Percentiles rank a stretch among this genome's conserved stretches.
Evolutionary conservation across 2,113 vertebrate genomes (phyloP).

Genomic region (Laticauda colubrina): DNA sequence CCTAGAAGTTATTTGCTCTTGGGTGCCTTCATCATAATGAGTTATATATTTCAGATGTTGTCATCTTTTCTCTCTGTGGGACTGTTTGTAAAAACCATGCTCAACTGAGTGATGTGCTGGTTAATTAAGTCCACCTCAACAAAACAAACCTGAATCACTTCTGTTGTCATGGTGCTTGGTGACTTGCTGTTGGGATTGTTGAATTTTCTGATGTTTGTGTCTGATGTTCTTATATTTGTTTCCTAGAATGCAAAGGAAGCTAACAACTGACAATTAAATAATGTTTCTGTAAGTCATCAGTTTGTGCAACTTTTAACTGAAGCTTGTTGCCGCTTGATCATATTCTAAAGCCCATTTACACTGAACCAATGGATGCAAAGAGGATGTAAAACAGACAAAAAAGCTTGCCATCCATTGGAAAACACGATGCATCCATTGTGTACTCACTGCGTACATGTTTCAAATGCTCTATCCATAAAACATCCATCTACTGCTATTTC

Average conservation of each 20-base stretch:
- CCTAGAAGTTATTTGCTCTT: background rate
- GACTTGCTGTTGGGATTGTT: background rate
- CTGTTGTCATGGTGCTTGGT: background rate
- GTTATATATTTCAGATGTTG: background rate
- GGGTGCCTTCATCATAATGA: background rate
- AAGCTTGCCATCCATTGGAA: too few species aligned
- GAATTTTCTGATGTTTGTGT: background rate
- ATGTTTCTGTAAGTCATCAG: background rate
- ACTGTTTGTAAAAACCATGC: background rate
- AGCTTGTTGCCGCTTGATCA: too few species aligned
- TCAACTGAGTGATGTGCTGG: background rate
- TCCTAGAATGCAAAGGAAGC: background rate
- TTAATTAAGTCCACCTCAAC: background rate
- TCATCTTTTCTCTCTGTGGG: background rate
- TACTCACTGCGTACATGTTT: too few species aligned
- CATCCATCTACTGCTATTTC: too few species aligned
- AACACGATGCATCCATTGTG: too few species aligned
- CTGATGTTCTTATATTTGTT: background rate
- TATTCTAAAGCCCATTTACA: too few species aligned
- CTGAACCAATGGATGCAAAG: too few species aligned
- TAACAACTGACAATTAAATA: background rate
- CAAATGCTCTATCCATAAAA: too few species aligned
- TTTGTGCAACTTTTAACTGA: background rate
- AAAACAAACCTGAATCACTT: background rate
- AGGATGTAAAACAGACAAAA: too few species aligned